A percentile compares a stretch with the other conserved stretches of the same genome.
phyloP scores from a whole-genome alignment of 2,113 vertebrate species.

The Nettapus auritus region DNA sequence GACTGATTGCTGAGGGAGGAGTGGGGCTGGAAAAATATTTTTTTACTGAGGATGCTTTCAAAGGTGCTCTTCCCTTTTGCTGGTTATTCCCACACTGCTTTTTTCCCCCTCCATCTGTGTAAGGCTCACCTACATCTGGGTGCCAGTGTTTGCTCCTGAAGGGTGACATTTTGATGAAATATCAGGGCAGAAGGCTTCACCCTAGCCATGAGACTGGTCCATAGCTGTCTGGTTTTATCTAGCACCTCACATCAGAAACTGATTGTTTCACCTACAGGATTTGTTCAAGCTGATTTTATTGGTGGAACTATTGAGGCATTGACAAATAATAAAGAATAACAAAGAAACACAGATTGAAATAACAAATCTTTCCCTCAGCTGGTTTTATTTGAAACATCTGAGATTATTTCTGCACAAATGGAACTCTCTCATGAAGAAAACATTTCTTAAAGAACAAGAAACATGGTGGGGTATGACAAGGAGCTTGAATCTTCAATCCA shows the following conservation, averaged over 20 bases:
- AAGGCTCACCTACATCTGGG: not conserved
- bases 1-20: not conserved
- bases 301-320: not conserved
- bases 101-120: not conserved
- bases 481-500: not conserved
- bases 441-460: not conserved
- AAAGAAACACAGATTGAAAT: not conserved
- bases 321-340: not conserved
- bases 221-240: not conserved
- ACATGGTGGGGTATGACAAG: rapidly evolving
- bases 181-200: not conserved
- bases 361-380: not conserved
- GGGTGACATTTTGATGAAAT: not conserved
- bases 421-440: not conserved
- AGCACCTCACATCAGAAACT: not conserved
- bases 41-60: slow-evolving; percentile 10
- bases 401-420: not conserved
- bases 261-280: not conserved
- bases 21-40: not conserved
- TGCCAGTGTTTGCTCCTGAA: not conserved
- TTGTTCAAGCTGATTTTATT: not conserved
- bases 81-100: not conserved
- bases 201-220: not conserved
- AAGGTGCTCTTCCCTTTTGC: not conserved
- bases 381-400: not conserved